Percentiles rank a stretch among this genome's conserved stretches.
phyloP scores from a whole-genome alignment of 2,888 invertebrate genomes.

The Eilema sororculum region DNA sequence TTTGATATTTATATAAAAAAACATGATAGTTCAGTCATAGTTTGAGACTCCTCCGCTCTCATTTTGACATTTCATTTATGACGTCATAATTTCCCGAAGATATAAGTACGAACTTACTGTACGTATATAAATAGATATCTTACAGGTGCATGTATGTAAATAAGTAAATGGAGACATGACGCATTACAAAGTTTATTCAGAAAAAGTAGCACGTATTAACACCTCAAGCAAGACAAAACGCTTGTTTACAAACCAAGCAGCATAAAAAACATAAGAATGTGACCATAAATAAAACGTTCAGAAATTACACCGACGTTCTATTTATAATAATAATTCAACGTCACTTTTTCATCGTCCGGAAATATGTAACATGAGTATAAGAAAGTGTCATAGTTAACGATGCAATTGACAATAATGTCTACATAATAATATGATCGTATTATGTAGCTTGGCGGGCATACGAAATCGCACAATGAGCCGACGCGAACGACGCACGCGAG shows the following conservation, averaged over 20 bases:
- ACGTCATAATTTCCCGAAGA: no score
- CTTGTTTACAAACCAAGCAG: neutral
- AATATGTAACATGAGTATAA: slow-evolving; percentile 2
- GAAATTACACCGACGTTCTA: neutral
- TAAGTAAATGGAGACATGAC: no score
- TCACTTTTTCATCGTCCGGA: neutral
- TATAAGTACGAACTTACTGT: no score
- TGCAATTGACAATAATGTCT: slow-evolving; percentile 69
- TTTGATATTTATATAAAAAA: no score
- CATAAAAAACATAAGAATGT: neutral
- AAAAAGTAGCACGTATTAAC: neutral
- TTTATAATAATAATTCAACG: slow-evolving; percentile 3
- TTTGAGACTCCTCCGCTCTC: no score
- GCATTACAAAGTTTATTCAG: no score
- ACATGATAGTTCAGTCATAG: no score
- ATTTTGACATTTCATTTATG: no score
- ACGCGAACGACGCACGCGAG: slow-evolving; percentile 56
- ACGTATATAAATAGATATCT: no score
- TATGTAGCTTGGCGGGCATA: slow-evolving; percentile 61
- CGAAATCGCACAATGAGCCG: slow-evolving; percentile 75
- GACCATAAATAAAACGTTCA: neutral
- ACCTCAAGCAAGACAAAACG: neutral
- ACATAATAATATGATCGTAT: slow-evolving; percentile 13
- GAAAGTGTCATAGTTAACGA: slow-evolving; percentile 53
- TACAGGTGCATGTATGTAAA: no score